Conservation (phyloP, 2,113 vertebrate genomes). For the Mus pahari region DNA sequence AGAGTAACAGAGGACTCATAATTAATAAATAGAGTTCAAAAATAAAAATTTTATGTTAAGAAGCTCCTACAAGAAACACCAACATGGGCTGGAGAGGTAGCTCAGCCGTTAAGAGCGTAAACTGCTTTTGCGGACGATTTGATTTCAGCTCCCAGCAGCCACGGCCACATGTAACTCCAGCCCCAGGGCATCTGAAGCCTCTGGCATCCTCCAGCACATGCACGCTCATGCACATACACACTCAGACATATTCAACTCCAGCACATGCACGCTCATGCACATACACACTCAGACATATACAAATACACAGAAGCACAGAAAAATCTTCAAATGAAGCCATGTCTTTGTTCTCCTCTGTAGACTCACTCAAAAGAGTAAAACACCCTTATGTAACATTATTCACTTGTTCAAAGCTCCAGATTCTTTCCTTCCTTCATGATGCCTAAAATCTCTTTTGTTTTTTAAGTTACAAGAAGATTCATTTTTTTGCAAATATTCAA, state of each 20-base stretch:
- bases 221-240: neutral
- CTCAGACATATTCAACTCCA: neutral
- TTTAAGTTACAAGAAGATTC: constrained; percentile 26
- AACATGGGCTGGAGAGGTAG: neutral
- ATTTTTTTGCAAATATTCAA: constrained; percentile 4
- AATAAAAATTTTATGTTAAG: constrained; percentile 31
- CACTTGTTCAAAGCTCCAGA: neutral
- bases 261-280: neutral
- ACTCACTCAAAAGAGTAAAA: neutral
- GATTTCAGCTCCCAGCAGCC: neutral
- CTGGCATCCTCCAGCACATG: neutral
- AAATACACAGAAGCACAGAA: neutral
- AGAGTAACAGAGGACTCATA: neutral
- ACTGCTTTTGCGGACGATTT: neutral
- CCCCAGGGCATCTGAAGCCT: neutral
- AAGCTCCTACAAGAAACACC: neutral
- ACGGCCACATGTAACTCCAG: neutral
- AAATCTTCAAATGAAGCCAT: neutral
- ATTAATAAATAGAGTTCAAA: neutral
- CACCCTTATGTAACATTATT: neutral
- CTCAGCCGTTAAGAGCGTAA: no score
- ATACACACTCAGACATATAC: neutral
- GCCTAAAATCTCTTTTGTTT: neutral
- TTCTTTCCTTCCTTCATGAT: neutral
- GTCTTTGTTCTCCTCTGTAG: neutral